A percentile compares a stretch with the other conserved stretches of the same genome.
phyloP scores from a whole-genome alignment of 2,888 invertebrate genomes.

The Listrodromus nycthemerus region DNA sequence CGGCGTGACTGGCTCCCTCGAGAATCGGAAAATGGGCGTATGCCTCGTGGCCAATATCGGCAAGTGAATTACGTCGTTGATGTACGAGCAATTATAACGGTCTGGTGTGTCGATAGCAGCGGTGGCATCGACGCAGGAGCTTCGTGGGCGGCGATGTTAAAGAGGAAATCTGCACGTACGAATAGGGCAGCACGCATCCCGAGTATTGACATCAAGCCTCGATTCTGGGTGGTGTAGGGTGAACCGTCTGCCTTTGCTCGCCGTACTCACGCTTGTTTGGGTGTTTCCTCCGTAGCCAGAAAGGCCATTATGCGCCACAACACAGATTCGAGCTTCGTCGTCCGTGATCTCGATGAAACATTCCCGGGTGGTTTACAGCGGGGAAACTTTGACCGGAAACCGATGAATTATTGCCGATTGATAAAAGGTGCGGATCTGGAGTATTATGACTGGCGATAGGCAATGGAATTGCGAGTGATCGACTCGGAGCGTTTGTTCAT shows the following conservation, averaged over 20 bases:
- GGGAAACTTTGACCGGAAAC: constrained; percentile 18
- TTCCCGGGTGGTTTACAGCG: background rate
- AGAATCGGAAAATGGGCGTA: constrained; percentile 48
- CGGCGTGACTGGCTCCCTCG: constrained; percentile 1
- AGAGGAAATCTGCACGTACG: constrained; percentile 22
- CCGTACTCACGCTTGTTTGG: background rate
- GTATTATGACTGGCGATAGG: too few relatives aligned
- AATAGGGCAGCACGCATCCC: constrained; percentile 1
- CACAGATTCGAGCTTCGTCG: constrained; percentile 6
- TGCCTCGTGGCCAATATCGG: constrained; percentile 60
- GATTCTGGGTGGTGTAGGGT: background rate
- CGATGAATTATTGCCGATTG: constrained; percentile 41
- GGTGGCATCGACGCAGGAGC: constrained; percentile 10
- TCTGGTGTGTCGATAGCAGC: constrained; percentile 60
- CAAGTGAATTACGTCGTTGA: constrained; percentile 67
- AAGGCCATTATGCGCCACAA: constrained; percentile 2
- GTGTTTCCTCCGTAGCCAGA: constrained; percentile 13
- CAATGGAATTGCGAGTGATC: background rate
- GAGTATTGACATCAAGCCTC: constrained; percentile 25
- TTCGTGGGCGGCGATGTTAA: background rate
- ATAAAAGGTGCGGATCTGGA: constrained; percentile 1
- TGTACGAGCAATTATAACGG: constrained; percentile 67
- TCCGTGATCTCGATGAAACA: constrained; percentile 39
- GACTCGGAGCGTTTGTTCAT: background rate
- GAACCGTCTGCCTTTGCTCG: constrained; percentile 15